Conservation (phyloP, 2,113 vertebrate species). For the Gnathonemus longibarbis region DNA sequence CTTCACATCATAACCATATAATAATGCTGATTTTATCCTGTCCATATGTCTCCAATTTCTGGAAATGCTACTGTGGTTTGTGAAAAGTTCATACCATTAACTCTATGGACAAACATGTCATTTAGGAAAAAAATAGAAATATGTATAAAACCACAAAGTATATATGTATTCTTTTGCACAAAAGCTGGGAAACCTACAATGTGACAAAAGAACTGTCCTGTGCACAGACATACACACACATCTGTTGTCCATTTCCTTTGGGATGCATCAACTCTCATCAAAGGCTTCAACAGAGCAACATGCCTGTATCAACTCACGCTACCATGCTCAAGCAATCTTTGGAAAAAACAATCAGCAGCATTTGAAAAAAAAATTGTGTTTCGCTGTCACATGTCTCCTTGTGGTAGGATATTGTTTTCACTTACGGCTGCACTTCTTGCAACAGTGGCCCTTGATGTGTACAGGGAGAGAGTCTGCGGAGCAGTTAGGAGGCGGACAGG, state of each 20-base stretch:
- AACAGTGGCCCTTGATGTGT: slow-evolving; percentile 74
- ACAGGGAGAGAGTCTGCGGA: slow-evolving; percentile 75
- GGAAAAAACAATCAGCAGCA: not conserved
- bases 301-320: not conserved
- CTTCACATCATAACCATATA: not conserved
- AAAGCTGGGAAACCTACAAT: slow-evolving; percentile 43
- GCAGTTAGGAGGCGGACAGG: slow-evolving; percentile 76
- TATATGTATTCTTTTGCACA: slow-evolving; percentile 48
- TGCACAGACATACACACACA: slow-evolving; percentile 42
- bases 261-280: not conserved
- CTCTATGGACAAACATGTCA: not conserved
- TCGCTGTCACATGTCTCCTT: not conserved
- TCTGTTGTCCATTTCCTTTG: not conserved
- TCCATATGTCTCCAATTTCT: not conserved
- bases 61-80: not conserved
- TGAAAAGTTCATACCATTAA: not conserved
- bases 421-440: slow-evolving; percentile 87
- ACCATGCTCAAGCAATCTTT: not conserved
- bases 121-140: not conserved
- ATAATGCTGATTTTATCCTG: not conserved
- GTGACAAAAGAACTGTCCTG: not conserved
- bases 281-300: not conserved
- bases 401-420: slow-evolving; percentile 26
- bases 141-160: not conserved
- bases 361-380: not conserved